Evolutionary conservation across 1,140 invertebrate species (phyloP), one percentile per base, ranked within the genome.

Genomic region (Maniola jurtina): DNA sequence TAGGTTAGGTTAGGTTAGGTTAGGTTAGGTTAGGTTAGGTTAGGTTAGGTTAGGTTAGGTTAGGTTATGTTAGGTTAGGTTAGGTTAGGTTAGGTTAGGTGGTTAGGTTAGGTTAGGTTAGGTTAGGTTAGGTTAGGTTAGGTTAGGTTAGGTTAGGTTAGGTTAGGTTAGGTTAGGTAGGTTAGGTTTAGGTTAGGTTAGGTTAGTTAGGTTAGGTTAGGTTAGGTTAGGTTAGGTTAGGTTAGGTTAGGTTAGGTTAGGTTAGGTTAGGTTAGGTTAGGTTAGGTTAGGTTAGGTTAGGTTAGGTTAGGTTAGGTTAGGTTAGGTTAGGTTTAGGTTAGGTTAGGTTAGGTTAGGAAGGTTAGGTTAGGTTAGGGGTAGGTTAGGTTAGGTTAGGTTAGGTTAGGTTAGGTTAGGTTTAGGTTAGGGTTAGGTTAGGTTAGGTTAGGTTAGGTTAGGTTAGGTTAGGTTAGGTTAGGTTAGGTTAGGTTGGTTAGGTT

Each of bases 1-100:
- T 61, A 61, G 59, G 59, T 61, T 61, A 61, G 59, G 59, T 61
- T 61, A 61, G 59, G 56, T 59, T 59, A 59, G 61, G 61, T 62
- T 62, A 62, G 61, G 61, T 62, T 62, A 62, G 61, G 61, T 62
- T 62, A 62, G 61, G 61, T 62, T 47, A 47, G 42, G 42, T 47
- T 47, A 47, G 42, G 42, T 47, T 47, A 47, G 42, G 42, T 47
- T 47, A 47, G 42, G n/a, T n/a, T n/a, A n/a, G n/a, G n/a, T n/a
- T n/a, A n/a, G n/a, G n/a, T n/a, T n/a, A n/a, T n/a, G n/a, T 5
- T 47, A 47, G 42, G 42, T 47, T 47, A 47, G 35, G 55, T 54
- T 54, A 47, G 42, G 42, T 47, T 47, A 47, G 42, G 42, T 47
- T 47, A 47, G 42, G 42, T 47, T 47, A 47, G n/a, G n/a, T n/a